Evolutionary conservation across 2,797 vertebrate species (phyloP).

Genomic region (Amblyopsis hoosieri): DNA sequence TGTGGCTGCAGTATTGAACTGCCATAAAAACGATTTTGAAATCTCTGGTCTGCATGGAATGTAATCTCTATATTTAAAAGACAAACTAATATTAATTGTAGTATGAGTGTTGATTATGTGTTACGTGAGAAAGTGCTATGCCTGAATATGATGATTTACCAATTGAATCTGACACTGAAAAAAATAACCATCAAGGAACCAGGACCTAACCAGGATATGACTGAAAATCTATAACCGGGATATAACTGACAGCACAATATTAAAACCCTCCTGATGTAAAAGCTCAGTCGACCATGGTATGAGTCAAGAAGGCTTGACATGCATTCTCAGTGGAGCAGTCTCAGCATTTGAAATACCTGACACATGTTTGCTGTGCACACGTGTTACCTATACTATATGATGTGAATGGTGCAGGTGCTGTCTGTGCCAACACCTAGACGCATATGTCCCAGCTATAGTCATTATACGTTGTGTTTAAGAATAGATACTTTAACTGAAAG

Average conservation of each 20-base stretch:
- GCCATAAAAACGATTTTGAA: neutral
- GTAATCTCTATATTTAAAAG: neutral
- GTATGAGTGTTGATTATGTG: too few species aligned
- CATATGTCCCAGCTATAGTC: constrained; percentile 42
- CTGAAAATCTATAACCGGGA: too few species aligned
- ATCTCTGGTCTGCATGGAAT: neutral
- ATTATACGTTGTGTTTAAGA: constrained; percentile 60
- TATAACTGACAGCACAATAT: neutral
- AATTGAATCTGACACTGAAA: too few species aligned
- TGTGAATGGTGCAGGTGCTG: neutral
- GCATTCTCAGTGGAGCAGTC: neutral
- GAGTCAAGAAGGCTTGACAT: neutral
- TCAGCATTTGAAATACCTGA: neutral
- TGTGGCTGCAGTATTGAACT: too few species aligned
- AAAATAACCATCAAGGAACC: neutral
- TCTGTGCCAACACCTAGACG: too few species aligned
- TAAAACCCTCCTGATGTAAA: neutral
- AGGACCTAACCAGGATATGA: too few species aligned
- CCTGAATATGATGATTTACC: too few species aligned
- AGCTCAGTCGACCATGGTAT: neutral
- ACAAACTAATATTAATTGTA: too few species aligned
- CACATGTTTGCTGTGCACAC: neutral
- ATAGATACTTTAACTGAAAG: constrained; percentile 67
- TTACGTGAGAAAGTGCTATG: too few species aligned
- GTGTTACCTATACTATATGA: too few species aligned